A percentile compares a stretch with the other conserved stretches of the same genome.
Evolutionary conservation across 2,888 invertebrate species (phyloP).

Genomic region (Icerya purchasi): DNA sequence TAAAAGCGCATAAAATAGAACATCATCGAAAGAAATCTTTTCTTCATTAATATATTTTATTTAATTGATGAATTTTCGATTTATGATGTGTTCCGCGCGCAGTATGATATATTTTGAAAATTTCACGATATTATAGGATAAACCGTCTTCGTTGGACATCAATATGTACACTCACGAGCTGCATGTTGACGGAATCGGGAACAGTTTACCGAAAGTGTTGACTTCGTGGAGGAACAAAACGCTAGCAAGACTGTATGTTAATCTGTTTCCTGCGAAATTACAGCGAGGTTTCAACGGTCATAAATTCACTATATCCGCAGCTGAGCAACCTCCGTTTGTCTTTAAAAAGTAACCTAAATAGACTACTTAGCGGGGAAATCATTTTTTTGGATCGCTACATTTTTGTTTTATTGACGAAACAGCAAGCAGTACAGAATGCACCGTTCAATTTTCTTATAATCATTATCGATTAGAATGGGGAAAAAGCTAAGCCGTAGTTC

Average conservation of each 20-base stretch:
- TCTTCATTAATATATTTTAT: too few relatives aligned
- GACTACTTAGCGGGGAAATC: too few relatives aligned
- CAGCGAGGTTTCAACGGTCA: constrained; percentile 47
- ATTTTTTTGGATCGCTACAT: too few relatives aligned
- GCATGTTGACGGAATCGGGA: constrained; percentile 49
- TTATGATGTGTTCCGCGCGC: too few relatives aligned
- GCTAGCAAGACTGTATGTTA: constrained; percentile 36
- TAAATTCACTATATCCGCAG: constrained; percentile 43
- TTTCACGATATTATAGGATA: constrained; percentile 1
- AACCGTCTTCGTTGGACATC: constrained; percentile 27
- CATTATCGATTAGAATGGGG: too few relatives aligned
- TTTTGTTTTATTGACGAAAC: too few relatives aligned
- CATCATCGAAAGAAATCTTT: too few relatives aligned
- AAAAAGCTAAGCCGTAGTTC: too few relatives aligned
- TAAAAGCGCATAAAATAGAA: too few relatives aligned
- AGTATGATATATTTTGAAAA: constrained; percentile 1
- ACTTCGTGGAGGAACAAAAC: constrained; percentile 46
- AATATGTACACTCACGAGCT: constrained; percentile 52
- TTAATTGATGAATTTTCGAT: too few relatives aligned
- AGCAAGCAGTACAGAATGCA: too few relatives aligned
- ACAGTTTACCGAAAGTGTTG: constrained; percentile 40
- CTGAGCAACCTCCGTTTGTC: constrained; percentile 50
- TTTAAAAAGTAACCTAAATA: constrained; percentile 39
- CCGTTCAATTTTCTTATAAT: too few relatives aligned
- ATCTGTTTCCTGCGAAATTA: constrained; percentile 49